Conservation (phyloP, 2,113 vertebrate species). For the Salvator merianae region DNA sequence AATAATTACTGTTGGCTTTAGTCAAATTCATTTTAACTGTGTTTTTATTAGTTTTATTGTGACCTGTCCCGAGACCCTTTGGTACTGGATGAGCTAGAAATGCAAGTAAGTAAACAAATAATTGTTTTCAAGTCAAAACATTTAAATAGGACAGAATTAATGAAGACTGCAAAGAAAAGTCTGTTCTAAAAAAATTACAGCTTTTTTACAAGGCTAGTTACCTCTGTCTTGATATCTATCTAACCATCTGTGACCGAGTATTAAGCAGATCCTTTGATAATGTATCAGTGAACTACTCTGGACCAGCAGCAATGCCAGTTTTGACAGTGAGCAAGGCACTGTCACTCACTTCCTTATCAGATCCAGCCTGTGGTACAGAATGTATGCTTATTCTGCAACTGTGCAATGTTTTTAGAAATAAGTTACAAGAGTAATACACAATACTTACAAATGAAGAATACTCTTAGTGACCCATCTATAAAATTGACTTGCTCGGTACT, state of each 20-base stretch:
- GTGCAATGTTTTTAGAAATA: not conserved
- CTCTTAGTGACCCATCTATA: not conserved
- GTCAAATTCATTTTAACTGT: too few species aligned
- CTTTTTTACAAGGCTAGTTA: not conserved
- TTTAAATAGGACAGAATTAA: not conserved
- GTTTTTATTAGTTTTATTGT: too few species aligned
- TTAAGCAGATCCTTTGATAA: conserved; percentile 9
- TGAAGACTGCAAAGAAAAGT: not conserved
- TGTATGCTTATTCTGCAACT: not conserved
- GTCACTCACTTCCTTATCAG: not conserved
- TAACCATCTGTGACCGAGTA: not conserved
- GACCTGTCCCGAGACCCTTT: too few species aligned
- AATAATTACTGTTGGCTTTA: not conserved
- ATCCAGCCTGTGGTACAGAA: not conserved
- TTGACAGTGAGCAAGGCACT: not conserved
- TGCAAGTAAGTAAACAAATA: not conserved
- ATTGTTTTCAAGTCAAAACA: not conserved
- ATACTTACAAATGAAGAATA: not conserved
- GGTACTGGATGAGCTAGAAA: too few species aligned
- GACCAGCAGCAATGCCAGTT: conserved; percentile 6
- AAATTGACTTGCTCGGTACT: not conserved
- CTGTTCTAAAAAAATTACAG: not conserved
- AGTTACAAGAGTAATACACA: not conserved
- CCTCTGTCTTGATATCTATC: not conserved
- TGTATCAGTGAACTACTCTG: not conserved